phyloP scores from a whole-genome alignment of 2,888 invertebrate genomes.

The Odontocolon sp. region DNA sequence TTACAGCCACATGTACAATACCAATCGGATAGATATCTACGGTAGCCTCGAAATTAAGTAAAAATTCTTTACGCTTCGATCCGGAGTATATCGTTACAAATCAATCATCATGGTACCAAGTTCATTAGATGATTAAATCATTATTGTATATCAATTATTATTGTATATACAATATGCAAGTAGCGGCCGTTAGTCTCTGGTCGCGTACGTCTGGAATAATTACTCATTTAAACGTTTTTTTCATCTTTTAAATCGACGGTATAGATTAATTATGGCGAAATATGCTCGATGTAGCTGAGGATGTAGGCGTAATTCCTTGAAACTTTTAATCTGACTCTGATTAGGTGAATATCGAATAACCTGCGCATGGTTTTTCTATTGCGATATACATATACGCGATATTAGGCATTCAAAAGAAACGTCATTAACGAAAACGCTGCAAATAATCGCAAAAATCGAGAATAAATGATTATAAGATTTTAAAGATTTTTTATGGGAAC shows the following conservation, averaged over 20 bases:
- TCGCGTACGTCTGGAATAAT: conserved; percentile 48
- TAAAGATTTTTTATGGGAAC: too few species aligned
- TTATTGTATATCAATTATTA: conserved; percentile 64
- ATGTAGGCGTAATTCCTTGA: conserved; percentile 45
- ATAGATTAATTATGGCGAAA: conserved; percentile 55
- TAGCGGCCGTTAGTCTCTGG: conserved; percentile 43
- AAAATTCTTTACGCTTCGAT: conserved; percentile 70
- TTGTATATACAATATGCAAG: conserved; percentile 76
- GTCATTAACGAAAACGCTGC: conserved; percentile 13
- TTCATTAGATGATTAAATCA: conserved; percentile 72
- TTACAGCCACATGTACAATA: conserved; percentile 80
- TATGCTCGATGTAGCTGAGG: conserved; percentile 57
- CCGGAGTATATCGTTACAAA: conserved; percentile 76
- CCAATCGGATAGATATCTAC: conserved; percentile 75
- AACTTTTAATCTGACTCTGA: conserved; percentile 40
- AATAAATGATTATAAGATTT: neutral
- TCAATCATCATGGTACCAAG: conserved; percentile 75
- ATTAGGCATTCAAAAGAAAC: conserved; percentile 53
- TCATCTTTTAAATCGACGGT: conserved; percentile 48
- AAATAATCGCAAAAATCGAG: conserved; percentile 20
- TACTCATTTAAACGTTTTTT: conserved; percentile 32
- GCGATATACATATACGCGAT: conserved; percentile 48
- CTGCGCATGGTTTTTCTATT: conserved; percentile 32
- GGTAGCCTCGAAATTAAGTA: conserved; percentile 70
- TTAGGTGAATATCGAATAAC: conserved; percentile 57